A percentile compares a stretch with the other conserved stretches of the same genome.
phyloP scores from a whole-genome alignment of 2,113 vertebrate species.

The Notarius lentiginosus region DNA sequence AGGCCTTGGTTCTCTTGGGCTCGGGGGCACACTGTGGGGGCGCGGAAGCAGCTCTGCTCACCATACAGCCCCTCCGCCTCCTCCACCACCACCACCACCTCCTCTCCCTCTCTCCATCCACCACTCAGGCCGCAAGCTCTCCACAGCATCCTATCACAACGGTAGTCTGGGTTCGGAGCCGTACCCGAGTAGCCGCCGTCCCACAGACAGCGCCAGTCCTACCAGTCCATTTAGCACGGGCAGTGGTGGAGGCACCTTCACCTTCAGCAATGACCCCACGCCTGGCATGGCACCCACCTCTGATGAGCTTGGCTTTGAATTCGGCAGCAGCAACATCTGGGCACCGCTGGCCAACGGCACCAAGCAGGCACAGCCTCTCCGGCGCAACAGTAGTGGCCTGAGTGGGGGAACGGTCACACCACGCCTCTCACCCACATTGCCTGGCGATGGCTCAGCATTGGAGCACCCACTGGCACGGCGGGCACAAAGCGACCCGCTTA shows the following conservation, averaged over 20 bases:
- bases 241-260: slow-evolving; percentile 69
- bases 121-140: slow-evolving; percentile 67
- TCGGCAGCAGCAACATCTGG: slow-evolving; percentile 84
- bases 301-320: slow-evolving; percentile 89
- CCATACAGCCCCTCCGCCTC: slow-evolving; percentile 60
- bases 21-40: slow-evolving; percentile 83
- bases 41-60: slow-evolving; percentile 70
- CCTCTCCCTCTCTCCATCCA: slow-evolving; percentile 61
- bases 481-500: slow-evolving; percentile 84
- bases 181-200: slow-evolving; percentile 70
- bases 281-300: slow-evolving; percentile 60
- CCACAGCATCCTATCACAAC: slow-evolving; percentile 67
- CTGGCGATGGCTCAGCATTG: slow-evolving; percentile 67
- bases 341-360: slow-evolving; percentile 78
- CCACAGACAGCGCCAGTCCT: slow-evolving; percentile 79
- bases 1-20: slow-evolving; percentile 76
- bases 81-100: slow-evolving; percentile 58
- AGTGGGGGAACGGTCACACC: slow-evolving; percentile 75
- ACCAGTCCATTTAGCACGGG: slow-evolving; percentile 78
- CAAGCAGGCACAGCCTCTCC: slow-evolving; percentile 64
- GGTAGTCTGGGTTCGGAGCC: slow-evolving; percentile 70
- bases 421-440: slow-evolving; percentile 77
- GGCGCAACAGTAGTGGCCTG: slow-evolving; percentile 77
- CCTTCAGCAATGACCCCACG: slow-evolving; percentile 73
- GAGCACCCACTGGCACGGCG: slow-evolving; percentile 86